A percentile compares a stretch with the other conserved stretches of the same genome.
phyloP scores from a whole-genome alignment of 2,888 invertebrate species.

The Zele albiditarsus region DNA sequence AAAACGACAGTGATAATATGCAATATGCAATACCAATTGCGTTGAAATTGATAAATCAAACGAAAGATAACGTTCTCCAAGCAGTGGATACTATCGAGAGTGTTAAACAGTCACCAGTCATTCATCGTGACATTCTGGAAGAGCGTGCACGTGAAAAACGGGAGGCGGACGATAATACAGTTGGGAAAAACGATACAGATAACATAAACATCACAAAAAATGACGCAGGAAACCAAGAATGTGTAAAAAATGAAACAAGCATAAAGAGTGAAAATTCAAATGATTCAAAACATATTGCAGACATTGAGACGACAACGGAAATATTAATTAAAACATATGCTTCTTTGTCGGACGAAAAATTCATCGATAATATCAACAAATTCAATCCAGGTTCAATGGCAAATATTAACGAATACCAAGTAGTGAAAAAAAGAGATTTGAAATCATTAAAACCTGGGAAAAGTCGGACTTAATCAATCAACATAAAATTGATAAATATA shows the following conservation, averaged over 20 bases:
- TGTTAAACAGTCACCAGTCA: constrained; percentile 44
- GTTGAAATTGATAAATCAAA: constrained; percentile 62
- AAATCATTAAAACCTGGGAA: constrained; percentile 53
- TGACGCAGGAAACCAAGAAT: constrained; percentile 19
- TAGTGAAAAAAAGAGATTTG: constrained; percentile 63
- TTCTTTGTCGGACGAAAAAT: constrained; percentile 59
- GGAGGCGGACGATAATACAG: constrained; percentile 39
- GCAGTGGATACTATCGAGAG: constrained; percentile 43
- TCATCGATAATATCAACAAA: constrained; percentile 53
- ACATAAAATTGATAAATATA: not conserved
- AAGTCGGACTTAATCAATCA: not conserved
- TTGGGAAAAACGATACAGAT: constrained; percentile 32
- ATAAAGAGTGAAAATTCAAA: not conserved
- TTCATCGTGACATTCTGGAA: constrained; percentile 61
- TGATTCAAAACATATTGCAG: not conserved
- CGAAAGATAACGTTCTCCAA: constrained; percentile 49
- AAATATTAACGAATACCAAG: constrained; percentile 49
- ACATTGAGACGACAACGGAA: constrained; percentile 15
- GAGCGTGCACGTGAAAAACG: constrained; percentile 63
- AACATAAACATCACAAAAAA: constrained; percentile 12
- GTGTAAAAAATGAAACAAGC: constrained; percentile 25
- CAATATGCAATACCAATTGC: constrained; percentile 62
- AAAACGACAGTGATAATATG: constrained; percentile 40
- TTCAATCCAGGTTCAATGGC: constrained; percentile 51
- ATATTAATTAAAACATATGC: constrained; percentile 57